Percentiles rank a stretch among this genome's conserved stretches.
Evolutionary conservation across 2,113 vertebrate genomes (phyloP).

Genomic region (Scolopax mira): DNA sequence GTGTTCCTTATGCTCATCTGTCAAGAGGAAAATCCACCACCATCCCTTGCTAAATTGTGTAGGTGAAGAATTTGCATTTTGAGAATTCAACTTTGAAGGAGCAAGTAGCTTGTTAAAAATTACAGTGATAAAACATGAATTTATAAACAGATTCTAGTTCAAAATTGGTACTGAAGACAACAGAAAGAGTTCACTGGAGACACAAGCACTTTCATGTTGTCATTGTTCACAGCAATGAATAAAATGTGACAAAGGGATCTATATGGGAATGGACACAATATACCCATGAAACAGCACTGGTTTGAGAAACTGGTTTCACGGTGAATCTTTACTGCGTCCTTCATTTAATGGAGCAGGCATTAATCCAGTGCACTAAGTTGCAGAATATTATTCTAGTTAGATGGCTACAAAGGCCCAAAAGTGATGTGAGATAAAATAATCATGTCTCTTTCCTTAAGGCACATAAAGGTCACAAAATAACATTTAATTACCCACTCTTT

Average conservation of each 20-base stretch:
- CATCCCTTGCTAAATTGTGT: not conserved
- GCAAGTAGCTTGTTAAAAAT: not conserved
- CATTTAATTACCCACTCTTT: slow-evolving; percentile 44
- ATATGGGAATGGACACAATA: not conserved
- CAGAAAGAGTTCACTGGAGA: not conserved
- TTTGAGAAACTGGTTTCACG: not conserved
- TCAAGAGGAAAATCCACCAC: not conserved
- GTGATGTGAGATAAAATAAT: slow-evolving; percentile 3
- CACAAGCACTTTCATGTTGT: not conserved
- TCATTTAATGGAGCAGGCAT: not conserved
- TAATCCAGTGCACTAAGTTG: not conserved
- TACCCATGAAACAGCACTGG: not conserved
- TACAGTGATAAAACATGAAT: not conserved
- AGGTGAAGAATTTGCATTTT: not conserved
- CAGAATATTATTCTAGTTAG: not conserved
- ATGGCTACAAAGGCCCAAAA: not conserved
- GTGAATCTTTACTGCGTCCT: not conserved
- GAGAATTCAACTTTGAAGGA: not conserved
- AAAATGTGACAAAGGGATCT: not conserved
- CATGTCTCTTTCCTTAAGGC: slow-evolving; percentile 44
- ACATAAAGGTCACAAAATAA: slow-evolving; percentile 64
- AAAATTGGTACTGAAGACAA: not conserved
- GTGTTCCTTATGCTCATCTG: not conserved
- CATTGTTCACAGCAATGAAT: not conserved
- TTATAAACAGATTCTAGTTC: not conserved